Percentiles rank a stretch among this genome's conserved stretches.
Conservation (phyloP, 2,113 vertebrate genomes). For the Podarcis muralis region DNA sequence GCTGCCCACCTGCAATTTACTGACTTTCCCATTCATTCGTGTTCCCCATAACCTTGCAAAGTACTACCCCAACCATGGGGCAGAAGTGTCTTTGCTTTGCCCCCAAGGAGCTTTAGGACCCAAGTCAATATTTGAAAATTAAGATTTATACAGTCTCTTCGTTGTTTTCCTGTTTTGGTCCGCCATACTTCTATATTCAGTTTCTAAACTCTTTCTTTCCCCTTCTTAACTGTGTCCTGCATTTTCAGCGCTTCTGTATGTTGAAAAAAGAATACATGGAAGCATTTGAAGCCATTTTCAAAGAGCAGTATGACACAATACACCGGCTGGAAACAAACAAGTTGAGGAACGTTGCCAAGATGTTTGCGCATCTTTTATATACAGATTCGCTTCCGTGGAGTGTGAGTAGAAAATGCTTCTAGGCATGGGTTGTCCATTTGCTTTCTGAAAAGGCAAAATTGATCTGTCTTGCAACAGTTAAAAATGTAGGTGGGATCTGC, state of each 20-base stretch:
- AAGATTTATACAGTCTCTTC: conserved; percentile 10
- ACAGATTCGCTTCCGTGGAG: conserved; percentile 98
- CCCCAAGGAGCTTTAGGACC: not conserved
- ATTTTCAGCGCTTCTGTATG: conserved; percentile 91
- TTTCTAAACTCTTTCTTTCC: not conserved
- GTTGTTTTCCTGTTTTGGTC: not conserved
- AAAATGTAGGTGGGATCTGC: not conserved
- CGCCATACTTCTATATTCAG: not conserved
- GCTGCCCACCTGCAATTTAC: too few species aligned
- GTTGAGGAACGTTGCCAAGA: conserved; percentile 94
- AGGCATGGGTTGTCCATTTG: not conserved
- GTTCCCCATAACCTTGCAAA: not conserved
- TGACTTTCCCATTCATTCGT: too few species aligned
- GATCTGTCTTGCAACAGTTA: not conserved
- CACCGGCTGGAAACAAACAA: conserved; percentile 99
- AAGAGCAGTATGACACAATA: conserved; percentile 97
- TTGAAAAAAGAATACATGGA: conserved; percentile 99
- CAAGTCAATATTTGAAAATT: not conserved
- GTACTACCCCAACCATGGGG: too few species aligned
- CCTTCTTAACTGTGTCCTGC: conserved; percentile 16
- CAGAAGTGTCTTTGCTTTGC: not conserved
- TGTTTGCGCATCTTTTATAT: conserved; percentile 97
- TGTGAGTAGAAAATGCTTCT: conserved; percentile 78
- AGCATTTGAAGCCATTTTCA: conserved; percentile 94
- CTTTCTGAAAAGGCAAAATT: not conserved